Base-by-base conservation (phyloP, 2,113 vertebrate species). In the Aphyosemion australe region DNA sequence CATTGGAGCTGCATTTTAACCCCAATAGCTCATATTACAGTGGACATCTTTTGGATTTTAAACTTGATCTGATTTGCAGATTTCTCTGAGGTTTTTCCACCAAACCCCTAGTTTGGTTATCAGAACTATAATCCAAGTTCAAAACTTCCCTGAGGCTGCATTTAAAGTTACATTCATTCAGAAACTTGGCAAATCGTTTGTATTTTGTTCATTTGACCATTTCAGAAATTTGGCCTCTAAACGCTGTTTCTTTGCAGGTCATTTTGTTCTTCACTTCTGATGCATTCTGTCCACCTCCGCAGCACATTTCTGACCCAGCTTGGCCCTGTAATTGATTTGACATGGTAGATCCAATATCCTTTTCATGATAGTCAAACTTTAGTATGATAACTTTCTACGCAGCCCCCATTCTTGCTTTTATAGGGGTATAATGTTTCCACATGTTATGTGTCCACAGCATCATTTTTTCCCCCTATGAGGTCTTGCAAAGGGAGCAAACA, bases 341-440 rank as follows among this genome's bases (percentile, higher is more conserved):
- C 90, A 94, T 70, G 91, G 85, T 79, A 84, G 88, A 91, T 93
- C 91, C 88, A 83, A 88, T 93, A 85, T 92, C 93, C 90, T 92
- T 93, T 92, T 93, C 89, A 92, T 93, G 91, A 91, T 89, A 91
- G 91, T 86, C 89, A 80, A 92, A 91, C 88, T 87, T 87, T 89
- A 85, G 88, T 88, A 89, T 91, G 83, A 89, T 89, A 90, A 89
- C 86, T 87, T 86, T 82, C 76, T 84, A 73, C 82, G 80, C 48
- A 71, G 55, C 69, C 57, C 71, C 63, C 76, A 62, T 82, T 75
- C 84, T 57, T 77, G 82, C 69, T 90, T 91, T 88, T 91, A 92
- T 90, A 83, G 86, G 78, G 67, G 57, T 90, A 91, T 92, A 88
- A 82, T 84, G 87, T 93, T 93, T 91, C 91, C 80, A 84, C 77